Evolutionary conservation across 53 echinoderm and acorn worm genomes (phyloP).

Genomic region (Pentamera pediparva): DNA sequence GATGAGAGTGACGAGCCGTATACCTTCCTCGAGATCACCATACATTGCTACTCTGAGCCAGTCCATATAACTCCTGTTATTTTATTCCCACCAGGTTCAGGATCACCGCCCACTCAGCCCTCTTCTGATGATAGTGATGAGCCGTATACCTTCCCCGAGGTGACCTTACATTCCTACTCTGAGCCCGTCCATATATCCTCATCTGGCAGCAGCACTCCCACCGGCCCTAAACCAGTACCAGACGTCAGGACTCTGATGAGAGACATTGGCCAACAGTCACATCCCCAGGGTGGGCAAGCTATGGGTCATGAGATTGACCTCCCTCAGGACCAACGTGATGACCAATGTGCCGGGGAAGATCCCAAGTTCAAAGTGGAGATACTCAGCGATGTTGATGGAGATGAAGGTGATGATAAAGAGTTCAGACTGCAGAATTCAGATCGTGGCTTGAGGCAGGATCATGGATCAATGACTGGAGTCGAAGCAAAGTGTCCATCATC

Average conservation of each 20-base stretch:
- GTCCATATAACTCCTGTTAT: no score
- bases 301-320: background rate
- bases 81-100: background rate
- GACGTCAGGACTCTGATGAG: conserved; percentile 4
- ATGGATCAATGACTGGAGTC: background rate
- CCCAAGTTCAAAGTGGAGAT: no score
- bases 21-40: no score
- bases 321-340: no score
- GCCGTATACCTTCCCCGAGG: conserved; percentile 47
- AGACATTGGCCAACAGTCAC: no score
- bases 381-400: background rate
- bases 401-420: background rate
- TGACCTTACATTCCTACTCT: conserved; percentile 42
- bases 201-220: background rate
- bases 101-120: background rate
- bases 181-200: background rate
- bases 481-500: no score
- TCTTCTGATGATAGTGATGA: conserved; percentile 33
- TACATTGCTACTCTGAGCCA: no score
- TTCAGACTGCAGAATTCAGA: background rate
- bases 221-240: background rate
- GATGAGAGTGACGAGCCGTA: conserved; percentile 33
- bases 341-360: no score
- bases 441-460: background rate
- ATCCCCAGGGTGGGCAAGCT: background rate